Percentiles rank a stretch among this genome's conserved stretches.
phyloP scores from a whole-genome alignment of 2,888 invertebrate genomes.

The Digitonthophagus gazella region DNA sequence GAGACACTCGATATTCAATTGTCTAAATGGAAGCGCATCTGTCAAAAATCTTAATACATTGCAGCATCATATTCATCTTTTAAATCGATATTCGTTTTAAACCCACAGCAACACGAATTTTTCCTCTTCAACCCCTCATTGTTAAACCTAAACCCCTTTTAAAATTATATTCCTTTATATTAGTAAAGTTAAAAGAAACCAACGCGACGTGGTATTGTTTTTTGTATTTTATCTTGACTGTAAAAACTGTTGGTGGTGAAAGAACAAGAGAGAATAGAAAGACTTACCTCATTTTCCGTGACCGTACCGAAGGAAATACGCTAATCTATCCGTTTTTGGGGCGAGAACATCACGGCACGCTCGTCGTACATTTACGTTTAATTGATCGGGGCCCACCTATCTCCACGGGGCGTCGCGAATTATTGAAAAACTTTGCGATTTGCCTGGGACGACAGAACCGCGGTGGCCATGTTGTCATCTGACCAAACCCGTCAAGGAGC shows the following conservation, averaged over 20 bases:
- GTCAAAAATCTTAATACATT: too few species aligned
- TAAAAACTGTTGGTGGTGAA: too few species aligned
- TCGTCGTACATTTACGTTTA: constrained; percentile 19
- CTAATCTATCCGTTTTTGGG: constrained; percentile 36
- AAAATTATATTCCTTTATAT: background rate
- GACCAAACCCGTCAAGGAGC: constrained; percentile 42
- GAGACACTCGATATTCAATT: background rate
- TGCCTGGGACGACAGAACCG: constrained; percentile 29
- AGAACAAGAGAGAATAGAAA: background rate
- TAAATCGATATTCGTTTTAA: background rate
- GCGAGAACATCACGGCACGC: constrained; percentile 36
- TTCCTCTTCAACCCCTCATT: background rate
- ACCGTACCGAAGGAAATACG: constrained; percentile 39
- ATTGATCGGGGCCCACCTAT: background rate
- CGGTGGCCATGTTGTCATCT: constrained; percentile 40
- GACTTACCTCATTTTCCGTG: constrained; percentile 41
- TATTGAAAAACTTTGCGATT: constrained; percentile 27
- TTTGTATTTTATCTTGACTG: too few species aligned
- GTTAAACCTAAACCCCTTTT: background rate
- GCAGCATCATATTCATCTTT: too few species aligned
- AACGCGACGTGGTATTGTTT: too few species aligned
- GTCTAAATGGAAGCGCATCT: constrained; percentile 3
- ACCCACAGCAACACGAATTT: background rate
- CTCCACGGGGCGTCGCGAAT: constrained; percentile 18
- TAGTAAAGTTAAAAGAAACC: background rate